Evolutionary conservation across 2,113 vertebrate genomes (phyloP), one percentile per base, ranked within the genome.

Genomic region (Glareola pratincola): DNA sequence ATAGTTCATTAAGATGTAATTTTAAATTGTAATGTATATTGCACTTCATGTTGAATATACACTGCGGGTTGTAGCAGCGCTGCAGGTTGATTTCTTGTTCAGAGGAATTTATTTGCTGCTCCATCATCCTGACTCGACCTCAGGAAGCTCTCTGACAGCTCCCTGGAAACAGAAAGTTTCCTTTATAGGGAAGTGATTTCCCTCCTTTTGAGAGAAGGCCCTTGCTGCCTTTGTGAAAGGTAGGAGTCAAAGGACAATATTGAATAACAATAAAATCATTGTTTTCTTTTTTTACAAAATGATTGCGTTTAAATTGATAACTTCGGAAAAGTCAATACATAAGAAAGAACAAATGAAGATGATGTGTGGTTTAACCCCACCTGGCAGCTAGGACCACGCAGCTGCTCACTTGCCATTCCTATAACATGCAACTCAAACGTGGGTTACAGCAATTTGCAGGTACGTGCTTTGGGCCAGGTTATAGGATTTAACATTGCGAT

Each of bases 1-100:
- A 79, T 82, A 69, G 90, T 72, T 97, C 74, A 92, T 98, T 92
- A 97, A 96, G 91, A 86, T 91, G 94, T 94, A 93, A 92, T 71
- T 95, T 96, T 92, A 69, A 97, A 96, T 96, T 96, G 84, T 90
- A 94, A 96, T 47, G 39, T 84, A 62, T 81, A 34, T 88, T 89
- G 56, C 57, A 72, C 67, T 81, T 91, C n/a, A 51, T 48, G 73
- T 79, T 69, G 79, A 91, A 71, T 67, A 68, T 60, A 18, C 30
- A 18, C 57, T 59, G 60, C 64, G 51, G 68, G 91, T 96, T 89
- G 63, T 26, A 95, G 62, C 86, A 59, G 63, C 95, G 36, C 66
- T 95, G 27, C 8, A 15, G 60, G 50, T 18, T 95, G 95, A 68
- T 94, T 91, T 96, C 81, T 45, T 94, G 69, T 51, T 95, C 34